phyloP scores from a whole-genome alignment of 2,888 invertebrate genomes.

The Brachypterus glaber region DNA sequence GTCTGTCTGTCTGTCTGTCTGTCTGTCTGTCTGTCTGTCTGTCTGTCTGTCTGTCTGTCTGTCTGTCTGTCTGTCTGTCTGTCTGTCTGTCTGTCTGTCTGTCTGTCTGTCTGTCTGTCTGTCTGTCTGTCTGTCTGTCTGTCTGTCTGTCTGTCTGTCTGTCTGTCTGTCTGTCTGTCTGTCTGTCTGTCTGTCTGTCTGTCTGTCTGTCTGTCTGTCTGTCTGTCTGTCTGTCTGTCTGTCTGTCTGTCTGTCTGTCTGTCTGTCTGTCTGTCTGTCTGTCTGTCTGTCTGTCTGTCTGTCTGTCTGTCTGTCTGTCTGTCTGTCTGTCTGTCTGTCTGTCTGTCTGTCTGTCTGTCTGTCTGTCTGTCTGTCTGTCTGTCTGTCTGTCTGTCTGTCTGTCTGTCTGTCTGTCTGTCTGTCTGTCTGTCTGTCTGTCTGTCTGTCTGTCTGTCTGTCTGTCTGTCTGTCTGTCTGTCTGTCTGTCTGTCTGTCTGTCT shows the following conservation, averaged over 20 bases:
- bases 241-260: conserved; percentile 1
- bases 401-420: conserved; percentile 1
- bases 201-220: conserved; percentile 1
- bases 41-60: no score
- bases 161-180: conserved; percentile 1
- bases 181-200: conserved; percentile 1
- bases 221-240: conserved; percentile 1
- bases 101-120: no score
- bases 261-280: conserved; percentile 1
- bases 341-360: conserved; percentile 1
- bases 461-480: conserved; percentile 1
- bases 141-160: conserved; percentile 1
- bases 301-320: conserved; percentile 1
- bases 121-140: no score
- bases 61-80: no score
- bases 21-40: no score
- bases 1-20: no score
- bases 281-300: conserved; percentile 1
- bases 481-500: conserved; percentile 1
- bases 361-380: conserved; percentile 1
- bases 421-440: conserved; percentile 1
- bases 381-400: conserved; percentile 1
- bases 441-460: conserved; percentile 1
- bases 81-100: no score
- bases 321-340: conserved; percentile 1